These are phyloP conservation scores for Campodea augens DNA, from an alignment of 1,140 invertebrate genomes.

Conservation along the genomic window DNA sequence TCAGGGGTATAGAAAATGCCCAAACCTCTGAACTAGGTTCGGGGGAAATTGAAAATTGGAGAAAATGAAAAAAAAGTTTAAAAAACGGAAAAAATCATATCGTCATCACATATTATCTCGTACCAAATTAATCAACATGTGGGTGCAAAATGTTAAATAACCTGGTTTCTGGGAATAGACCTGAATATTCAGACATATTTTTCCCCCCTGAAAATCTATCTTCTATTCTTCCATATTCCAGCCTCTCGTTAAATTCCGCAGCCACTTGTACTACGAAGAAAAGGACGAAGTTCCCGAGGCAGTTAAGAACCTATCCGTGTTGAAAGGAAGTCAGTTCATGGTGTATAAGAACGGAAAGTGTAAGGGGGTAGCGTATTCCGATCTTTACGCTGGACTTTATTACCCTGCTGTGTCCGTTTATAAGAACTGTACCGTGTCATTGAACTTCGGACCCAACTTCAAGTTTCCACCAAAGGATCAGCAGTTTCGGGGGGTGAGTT, in stretches of 20 bases:
- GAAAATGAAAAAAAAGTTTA: too few relatives aligned
- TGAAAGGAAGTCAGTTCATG: slow-evolving; percentile 62
- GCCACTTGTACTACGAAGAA: slow-evolving; percentile 94
- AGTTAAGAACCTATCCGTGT: slow-evolving; percentile 52
- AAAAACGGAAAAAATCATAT: too few relatives aligned
- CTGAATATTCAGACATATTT: too few relatives aligned
- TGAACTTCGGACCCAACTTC: slow-evolving; percentile 95
- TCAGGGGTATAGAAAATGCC: too few relatives aligned
- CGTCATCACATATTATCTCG: too few relatives aligned
- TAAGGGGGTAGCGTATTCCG: slow-evolving; percentile 63
- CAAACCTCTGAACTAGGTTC: too few relatives aligned
- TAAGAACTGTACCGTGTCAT: slow-evolving; percentile 69
- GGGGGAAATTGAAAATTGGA: too few relatives aligned
- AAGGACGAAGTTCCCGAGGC: slow-evolving; percentile 81
- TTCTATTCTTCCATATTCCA: slow-evolving; percentile 29
- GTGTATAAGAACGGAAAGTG: slow-evolving; percentile 87
- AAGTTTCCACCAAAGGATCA: slow-evolving; percentile 73
- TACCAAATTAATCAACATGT: too few relatives aligned
- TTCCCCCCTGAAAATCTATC: too few relatives aligned
- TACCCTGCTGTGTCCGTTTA: slow-evolving; percentile 85
- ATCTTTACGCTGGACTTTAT: slow-evolving; percentile 81
- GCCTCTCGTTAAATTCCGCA: slow-evolving; percentile 95
- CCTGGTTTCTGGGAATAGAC: too few relatives aligned
- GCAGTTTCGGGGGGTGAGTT: too few relatives aligned
- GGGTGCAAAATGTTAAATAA: too few relatives aligned